phyloP scores from a whole-genome alignment of 2,888 invertebrate species.

The Idaea dimidiata region DNA sequence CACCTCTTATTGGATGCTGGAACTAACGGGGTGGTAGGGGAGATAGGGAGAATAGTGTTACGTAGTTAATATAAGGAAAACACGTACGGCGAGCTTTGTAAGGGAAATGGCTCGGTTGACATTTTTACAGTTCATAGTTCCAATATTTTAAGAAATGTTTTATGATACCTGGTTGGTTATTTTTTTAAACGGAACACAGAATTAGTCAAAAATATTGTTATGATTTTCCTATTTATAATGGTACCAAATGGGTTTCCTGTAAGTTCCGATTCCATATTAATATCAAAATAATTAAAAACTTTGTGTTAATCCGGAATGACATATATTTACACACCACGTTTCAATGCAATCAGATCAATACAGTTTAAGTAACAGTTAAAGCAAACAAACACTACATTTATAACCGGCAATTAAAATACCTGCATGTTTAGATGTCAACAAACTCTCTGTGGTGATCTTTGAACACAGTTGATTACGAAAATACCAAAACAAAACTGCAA shows the following conservation, averaged over 20 bases:
- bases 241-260: no score
- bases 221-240: no score
- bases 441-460: background rate
- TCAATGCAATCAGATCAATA: no score
- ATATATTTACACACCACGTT: no score
- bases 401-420: no score
- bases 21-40: constrained; percentile 58
- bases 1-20: constrained; percentile 77
- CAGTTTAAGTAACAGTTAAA: no score
- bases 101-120: constrained; percentile 74
- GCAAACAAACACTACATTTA: no score
- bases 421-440: background rate
- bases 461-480: background rate
- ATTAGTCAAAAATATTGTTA: background rate
- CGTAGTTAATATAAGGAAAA: constrained; percentile 77
- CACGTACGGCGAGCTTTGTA: constrained; percentile 71
- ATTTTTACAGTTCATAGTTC: constrained; percentile 66
- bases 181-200: constrained; percentile 26
- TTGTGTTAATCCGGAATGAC: no score
- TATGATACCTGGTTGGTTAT: background rate
- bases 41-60: constrained; percentile 67
- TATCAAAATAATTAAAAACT: no score
- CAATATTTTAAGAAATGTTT: constrained; percentile 39
- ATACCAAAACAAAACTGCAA: background rate
- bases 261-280: no score